Percentiles rank a stretch among this genome's conserved stretches.
These are phyloP conservation scores for Wiebesia pumilae DNA, from an alignment of 1,140 invertebrate genomes.

Conservation along the genomic window DNA sequence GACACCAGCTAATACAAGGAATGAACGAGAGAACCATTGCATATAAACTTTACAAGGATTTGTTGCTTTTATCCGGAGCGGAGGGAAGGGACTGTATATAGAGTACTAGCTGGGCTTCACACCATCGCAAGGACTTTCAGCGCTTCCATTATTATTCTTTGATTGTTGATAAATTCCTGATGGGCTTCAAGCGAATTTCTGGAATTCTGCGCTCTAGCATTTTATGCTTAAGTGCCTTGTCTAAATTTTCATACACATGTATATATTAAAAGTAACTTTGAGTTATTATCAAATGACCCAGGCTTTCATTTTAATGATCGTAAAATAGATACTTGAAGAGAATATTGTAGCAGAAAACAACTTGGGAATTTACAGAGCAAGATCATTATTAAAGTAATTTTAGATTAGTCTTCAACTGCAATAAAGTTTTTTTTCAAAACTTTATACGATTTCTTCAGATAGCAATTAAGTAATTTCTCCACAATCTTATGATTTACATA, in stretches of 20 bases:
- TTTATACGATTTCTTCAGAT: neutral
- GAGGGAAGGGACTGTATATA: neutral
- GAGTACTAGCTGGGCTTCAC: neutral
- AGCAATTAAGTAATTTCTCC: neutral
- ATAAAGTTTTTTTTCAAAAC: neutral
- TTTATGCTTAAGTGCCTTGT: neutral
- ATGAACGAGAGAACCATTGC: neutral
- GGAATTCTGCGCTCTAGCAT: neutral
- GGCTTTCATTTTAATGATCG: neutral
- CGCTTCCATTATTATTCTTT: constrained; percentile 2
- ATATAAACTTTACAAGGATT: constrained; percentile 18
- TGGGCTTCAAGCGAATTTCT: neutral
- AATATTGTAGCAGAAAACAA: constrained; percentile 14
- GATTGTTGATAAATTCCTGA: neutral
- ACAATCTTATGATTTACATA: neutral
- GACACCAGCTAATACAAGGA: neutral
- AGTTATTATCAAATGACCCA: neutral
- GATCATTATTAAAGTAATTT: neutral
- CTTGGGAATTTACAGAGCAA: neutral
- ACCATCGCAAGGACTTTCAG: neutral
- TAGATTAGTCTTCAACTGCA: neutral
- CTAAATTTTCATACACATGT: neutral
- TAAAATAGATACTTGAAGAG: neutral
- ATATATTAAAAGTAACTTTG: neutral
- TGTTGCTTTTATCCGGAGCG: neutral